Conservation (phyloP, 23 tunicate species). For the Phallusia fumigata region DNA sequence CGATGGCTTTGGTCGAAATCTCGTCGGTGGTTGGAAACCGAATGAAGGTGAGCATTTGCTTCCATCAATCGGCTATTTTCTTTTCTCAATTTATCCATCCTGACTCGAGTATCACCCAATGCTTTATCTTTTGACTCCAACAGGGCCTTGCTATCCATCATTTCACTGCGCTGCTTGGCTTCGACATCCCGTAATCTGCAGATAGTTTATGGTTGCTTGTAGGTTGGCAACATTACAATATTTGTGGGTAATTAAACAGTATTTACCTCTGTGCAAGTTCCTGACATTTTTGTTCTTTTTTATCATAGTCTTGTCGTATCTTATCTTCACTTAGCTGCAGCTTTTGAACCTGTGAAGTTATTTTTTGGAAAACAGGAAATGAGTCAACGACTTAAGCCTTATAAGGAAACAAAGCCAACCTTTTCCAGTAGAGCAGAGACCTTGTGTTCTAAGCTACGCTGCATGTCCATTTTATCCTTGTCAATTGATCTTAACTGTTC, state of each 20-base stretch:
- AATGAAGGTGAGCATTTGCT: not conserved
- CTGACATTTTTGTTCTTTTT: constrained; percentile 5
- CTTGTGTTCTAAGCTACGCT: constrained; percentile 15
- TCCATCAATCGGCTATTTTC: constrained; percentile 13
- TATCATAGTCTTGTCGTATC: not conserved
- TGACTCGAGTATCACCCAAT: constrained; percentile 27
- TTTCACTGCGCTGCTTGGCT: constrained; percentile 35
- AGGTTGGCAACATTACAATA: not conserved
- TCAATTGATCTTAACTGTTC: constrained; percentile 36
- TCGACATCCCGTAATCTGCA: constrained; percentile 30
- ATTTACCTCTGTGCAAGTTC: constrained; percentile 1
- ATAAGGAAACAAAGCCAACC: not conserved
- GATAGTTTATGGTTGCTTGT: not conserved
- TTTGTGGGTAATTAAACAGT: not conserved
- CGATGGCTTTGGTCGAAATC: not conserved
- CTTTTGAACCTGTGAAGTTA: constrained; percentile 7
- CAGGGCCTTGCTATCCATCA: constrained; percentile 28
- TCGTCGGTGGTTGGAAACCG: not conserved
- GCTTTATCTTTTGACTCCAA: constrained; percentile 39
- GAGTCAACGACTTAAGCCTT: not conserved
- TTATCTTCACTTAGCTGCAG: not conserved
- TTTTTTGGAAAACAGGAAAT: not conserved
- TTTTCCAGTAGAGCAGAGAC: constrained; percentile 48
- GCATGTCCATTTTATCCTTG: constrained; percentile 19
- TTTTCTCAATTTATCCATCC: constrained; percentile 22